Percentiles rank a stretch among this genome's conserved stretches.
Evolutionary conservation across 2,113 vertebrate genomes (phyloP).

Genomic region (Sarotherodon lohbergeri): DNA sequence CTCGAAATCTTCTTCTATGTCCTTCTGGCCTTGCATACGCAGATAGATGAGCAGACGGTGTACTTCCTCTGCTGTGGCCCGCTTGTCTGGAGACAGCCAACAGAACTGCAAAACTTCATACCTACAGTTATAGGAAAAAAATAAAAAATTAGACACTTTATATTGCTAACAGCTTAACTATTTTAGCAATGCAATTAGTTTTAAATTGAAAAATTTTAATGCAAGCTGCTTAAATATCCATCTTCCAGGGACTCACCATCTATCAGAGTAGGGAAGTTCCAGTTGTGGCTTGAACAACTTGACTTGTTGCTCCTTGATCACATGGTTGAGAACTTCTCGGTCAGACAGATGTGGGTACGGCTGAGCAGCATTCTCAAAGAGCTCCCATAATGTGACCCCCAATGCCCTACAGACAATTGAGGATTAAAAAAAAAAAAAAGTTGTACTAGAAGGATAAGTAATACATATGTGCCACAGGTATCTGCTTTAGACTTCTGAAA

Average conservation of each 20-base stretch:
- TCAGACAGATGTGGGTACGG: conserved; percentile 88
- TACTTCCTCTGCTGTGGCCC: conserved; percentile 90
- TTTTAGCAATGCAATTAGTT: not conserved
- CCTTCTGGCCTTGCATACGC: conserved; percentile 92
- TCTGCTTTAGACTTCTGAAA: not conserved
- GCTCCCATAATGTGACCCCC: conserved; percentile 93
- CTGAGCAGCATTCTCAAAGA: conserved; percentile 82
- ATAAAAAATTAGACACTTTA: not conserved
- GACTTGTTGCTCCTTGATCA: conserved; percentile 87
- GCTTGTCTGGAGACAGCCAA: conserved; percentile 87
- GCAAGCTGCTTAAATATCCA: not conserved
- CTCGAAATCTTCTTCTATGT: conserved; percentile 87
- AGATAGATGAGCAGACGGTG: conserved; percentile 91
- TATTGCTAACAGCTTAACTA: not conserved
- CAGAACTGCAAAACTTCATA: conserved; percentile 95
- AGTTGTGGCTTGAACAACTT: conserved; percentile 86
- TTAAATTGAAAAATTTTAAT: not conserved
- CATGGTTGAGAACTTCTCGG: conserved; percentile 86
- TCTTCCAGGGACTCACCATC: conserved; percentile 78
- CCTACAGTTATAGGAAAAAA: conserved; percentile 65
- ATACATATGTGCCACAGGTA: not conserved
- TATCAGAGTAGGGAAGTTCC: conserved; percentile 89
- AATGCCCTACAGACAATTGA: conserved; percentile 77
- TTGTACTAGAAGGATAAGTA: not conserved
- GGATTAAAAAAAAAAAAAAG: not conserved